These are phyloP conservation scores for Acropora yongei DNA, from an alignment of 64 coral and sea anemone species.

Conservation along the genomic window DNA sequence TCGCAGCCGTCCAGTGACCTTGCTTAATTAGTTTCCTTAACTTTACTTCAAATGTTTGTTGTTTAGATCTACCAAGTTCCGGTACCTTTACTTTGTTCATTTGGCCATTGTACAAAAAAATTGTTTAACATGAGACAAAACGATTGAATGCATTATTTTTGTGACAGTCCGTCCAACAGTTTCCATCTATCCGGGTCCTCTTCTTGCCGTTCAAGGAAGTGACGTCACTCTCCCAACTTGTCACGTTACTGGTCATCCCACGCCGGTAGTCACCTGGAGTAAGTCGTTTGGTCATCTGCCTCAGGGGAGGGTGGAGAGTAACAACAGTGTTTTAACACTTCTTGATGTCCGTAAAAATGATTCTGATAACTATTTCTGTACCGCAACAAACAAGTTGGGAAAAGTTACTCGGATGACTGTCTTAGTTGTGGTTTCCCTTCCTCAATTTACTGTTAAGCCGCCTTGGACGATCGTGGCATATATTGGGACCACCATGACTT, in stretches of 20 bases:
- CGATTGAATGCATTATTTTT: not conserved
- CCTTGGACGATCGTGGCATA: not conserved
- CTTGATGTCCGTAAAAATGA: not conserved
- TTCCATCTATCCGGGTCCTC: conserved; percentile 27
- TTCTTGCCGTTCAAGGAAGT: not conserved
- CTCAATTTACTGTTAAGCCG: conserved; percentile 32
- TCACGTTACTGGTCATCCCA: conserved; percentile 64
- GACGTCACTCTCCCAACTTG: conserved; percentile 45
- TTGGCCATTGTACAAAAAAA: too few relatives aligned
- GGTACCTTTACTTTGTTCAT: too few relatives aligned
- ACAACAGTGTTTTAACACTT: not conserved
- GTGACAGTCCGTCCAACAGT: not conserved
- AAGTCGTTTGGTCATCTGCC: conserved; percentile 48
- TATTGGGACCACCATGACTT: not conserved
- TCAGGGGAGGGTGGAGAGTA: not conserved
- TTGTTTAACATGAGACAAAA: too few relatives aligned
- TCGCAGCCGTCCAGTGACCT: too few relatives aligned
- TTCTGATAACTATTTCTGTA: conserved; percentile 48
- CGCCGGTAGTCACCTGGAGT: conserved; percentile 56
- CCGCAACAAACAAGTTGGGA: conserved; percentile 38
- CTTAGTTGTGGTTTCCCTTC: not conserved
- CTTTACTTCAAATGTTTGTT: too few relatives aligned
- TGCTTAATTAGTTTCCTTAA: too few relatives aligned
- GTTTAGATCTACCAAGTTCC: too few relatives aligned
- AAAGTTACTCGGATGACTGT: not conserved